phyloP scores from a whole-genome alignment of 2,888 invertebrate species.

The Ophion slaviceki region DNA sequence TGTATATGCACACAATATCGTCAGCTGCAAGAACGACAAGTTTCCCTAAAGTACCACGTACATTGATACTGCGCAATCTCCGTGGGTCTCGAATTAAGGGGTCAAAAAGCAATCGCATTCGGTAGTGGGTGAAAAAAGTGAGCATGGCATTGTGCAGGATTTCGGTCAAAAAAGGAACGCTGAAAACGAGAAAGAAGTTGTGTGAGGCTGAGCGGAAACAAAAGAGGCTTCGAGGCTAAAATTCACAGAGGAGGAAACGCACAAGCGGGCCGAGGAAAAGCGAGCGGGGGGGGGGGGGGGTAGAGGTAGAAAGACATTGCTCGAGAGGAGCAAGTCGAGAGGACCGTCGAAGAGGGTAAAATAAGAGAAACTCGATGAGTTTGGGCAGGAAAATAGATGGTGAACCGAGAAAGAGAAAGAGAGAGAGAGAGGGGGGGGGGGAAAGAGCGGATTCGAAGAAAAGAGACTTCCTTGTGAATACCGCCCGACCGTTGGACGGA shows the following conservation, averaged over 20 bases:
- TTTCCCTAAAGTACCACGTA: no score
- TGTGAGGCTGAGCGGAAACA: slow-evolving; percentile 17
- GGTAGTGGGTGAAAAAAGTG: no score
- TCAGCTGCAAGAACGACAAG: no score
- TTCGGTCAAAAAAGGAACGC: no score
- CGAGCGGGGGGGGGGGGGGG: neutral
- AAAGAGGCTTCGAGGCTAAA: slow-evolving; percentile 24
- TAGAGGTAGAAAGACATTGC: slow-evolving; percentile 9
- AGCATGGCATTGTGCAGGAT: no score
- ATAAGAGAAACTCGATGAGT: slow-evolving; percentile 57
- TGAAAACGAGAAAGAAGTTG: neutral
- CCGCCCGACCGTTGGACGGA: slow-evolving; percentile 25
- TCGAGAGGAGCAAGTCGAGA: slow-evolving; percentile 36
- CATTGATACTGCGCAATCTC: no score
- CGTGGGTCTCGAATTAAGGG: no score
- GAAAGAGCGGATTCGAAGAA: slow-evolving; percentile 1
- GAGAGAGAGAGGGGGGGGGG: no score
- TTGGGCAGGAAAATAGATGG: slow-evolving; percentile 42
- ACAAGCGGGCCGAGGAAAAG: neutral
- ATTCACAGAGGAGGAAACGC: slow-evolving; percentile 28
- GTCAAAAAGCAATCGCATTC: no score
- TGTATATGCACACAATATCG: no score
- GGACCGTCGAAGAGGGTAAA: slow-evolving; percentile 44
- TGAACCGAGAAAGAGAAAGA: no score
- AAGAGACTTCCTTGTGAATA: slow-evolving; percentile 33